Conservation (phyloP, 37 sponge, comb jelly and placozoan genomes). For the Beroe ovata region DNA sequence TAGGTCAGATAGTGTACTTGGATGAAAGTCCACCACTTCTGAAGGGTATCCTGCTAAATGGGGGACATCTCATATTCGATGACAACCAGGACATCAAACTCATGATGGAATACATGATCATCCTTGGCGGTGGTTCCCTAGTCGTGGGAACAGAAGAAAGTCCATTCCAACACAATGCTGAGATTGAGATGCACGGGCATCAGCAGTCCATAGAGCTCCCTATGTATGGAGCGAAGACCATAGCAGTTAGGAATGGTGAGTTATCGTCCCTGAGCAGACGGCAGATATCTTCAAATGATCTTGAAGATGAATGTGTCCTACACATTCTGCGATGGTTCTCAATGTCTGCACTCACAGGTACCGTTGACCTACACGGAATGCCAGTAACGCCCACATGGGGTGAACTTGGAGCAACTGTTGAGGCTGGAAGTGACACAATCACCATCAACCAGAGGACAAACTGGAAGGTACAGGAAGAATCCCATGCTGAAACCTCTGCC, state of each 20-base stretch:
- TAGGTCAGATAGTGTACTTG: conserved; percentile 84
- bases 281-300: too few relatives aligned
- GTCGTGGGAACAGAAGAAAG: conserved; percentile 75
- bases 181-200: conserved; percentile 88
- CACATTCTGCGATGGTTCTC: too few relatives aligned
- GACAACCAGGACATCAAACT: conserved; percentile 78
- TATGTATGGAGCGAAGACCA: conserved; percentile 92
- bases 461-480: conserved; percentile 70
- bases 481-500: too few relatives aligned
- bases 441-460: conserved; percentile 71
- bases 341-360: conserved; percentile 60
- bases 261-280: too few relatives aligned
- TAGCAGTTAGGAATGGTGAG: conserved; percentile 84
- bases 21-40: conserved; percentile 80
- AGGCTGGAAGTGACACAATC: conserved; percentile 69
- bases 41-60: conserved; percentile 78
- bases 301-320: too few relatives aligned
- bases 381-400: conserved; percentile 88
- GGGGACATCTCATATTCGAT: conserved; percentile 92
- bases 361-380: conserved; percentile 88
- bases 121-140: conserved; percentile 76
- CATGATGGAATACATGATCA: conserved; percentile 78
- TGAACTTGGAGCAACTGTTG: conserved; percentile 75
- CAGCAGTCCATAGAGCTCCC: conserved; percentile 87
- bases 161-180: conserved; percentile 79